phyloP scores from a whole-genome alignment of 92 coral and sea anemone species.

The Palythoa heliodiscus region DNA sequence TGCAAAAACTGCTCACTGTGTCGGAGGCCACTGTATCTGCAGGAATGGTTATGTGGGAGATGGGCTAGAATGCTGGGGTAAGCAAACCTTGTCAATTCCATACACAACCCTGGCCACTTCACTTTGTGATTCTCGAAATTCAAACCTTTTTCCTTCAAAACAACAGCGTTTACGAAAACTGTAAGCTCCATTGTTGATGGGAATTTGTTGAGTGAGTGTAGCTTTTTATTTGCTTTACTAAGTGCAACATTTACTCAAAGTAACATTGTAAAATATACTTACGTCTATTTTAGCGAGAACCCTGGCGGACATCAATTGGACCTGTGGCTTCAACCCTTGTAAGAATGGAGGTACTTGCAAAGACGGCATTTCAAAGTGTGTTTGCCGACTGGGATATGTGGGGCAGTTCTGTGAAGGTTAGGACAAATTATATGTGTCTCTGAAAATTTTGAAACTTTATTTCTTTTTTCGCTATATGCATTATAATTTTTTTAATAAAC shows the following conservation, averaged over 20 bases:
- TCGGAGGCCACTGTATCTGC: conserved; percentile 96
- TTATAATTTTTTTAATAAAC: too few species aligned
- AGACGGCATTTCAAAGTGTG: conserved; percentile 87
- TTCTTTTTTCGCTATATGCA: too few species aligned
- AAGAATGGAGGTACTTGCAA: conserved; percentile 98
- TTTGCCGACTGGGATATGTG: conserved; percentile 94
- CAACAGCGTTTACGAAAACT: too few species aligned
- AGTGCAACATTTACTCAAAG: too few species aligned
- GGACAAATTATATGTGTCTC: neutral
- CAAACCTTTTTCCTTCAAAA: too few species aligned
- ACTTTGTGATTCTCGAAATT: too few species aligned
- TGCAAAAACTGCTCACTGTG: conserved; percentile 87
- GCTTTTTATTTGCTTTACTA: too few species aligned
- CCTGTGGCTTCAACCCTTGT: conserved; percentile 79
- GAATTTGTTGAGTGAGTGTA: too few species aligned
- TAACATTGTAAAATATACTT: neutral
- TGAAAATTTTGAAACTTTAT: too few species aligned
- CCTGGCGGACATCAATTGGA: conserved; percentile 74
- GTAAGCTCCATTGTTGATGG: too few species aligned
- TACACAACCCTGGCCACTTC: too few species aligned
- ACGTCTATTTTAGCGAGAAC: conserved; percentile 62
- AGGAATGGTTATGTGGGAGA: conserved; percentile 91
- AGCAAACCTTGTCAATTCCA: neutral
- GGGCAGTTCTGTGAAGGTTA: conserved; percentile 98
- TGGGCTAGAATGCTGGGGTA: conserved; percentile 96